Base-by-base conservation (phyloP, 1,140 invertebrate genomes). In the Paralvinella palmiformis region DNA sequence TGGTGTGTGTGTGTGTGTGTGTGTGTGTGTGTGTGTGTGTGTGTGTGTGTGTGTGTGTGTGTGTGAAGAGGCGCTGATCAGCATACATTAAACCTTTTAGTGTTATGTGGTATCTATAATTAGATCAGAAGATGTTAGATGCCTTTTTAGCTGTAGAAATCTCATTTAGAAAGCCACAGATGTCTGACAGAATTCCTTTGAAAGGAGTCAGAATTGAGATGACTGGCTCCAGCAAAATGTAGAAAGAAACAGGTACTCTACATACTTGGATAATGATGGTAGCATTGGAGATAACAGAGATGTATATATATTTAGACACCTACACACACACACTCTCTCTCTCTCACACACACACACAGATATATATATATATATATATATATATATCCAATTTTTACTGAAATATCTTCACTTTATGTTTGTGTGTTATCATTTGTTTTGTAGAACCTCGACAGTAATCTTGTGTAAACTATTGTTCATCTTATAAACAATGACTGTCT, bases 31-130 rank as follows among this genome's bases (percentile, higher is more conserved):
- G 45, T 62, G 2, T 62, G 32, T 62, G 20, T 62, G 44, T 62
- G 31, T 62, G 59, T 65, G 32, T 62, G 48, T 60, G 15, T 65
- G 48, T 59, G 27, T 59, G 41, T 65, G 36, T 60, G 17, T 65
- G 20, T 48, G n/a, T 59, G 36, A 1, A 10, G 32, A 45, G 32
- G 17, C 29, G 41, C n/a, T 36, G n/a, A 37, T 17, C 6, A 35
- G 31, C 35, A n/a, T 27, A n/a, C 35, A 52, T 50, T 7, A 22
- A 17, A 22, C 20, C 27, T 7, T 50, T 7, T 50, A 50, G 20
- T 7, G 20, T 6, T 50, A 50, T 50, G 15, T 50, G 15, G 45
- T 50, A 50, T 50, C 5, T 50, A 17, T 50, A 50, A 22, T 6
- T 50, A 17, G 20, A 50, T 50, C 5, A 22, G 15, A 22, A 50